phyloP scores from a whole-genome alignment of 2,888 invertebrate species.

The Mylabris sibirica region DNA sequence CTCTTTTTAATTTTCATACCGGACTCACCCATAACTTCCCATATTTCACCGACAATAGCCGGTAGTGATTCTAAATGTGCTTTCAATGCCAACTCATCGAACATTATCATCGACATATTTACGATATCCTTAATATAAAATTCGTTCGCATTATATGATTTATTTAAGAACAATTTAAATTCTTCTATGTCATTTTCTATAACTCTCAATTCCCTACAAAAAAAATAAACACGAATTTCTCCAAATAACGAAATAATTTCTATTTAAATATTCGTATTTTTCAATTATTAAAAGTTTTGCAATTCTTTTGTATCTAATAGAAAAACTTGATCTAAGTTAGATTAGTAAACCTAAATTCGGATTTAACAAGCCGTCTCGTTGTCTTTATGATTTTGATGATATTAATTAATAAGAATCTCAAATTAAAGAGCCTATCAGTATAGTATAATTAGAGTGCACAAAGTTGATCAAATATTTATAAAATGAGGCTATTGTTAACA shows the following conservation, averaged over 20 bases:
- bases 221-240: constrained; percentile 24
- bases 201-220: constrained; percentile 68
- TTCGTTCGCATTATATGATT: constrained; percentile 81
- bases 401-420: too few species aligned
- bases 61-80: constrained; percentile 81
- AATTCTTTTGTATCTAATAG: too few species aligned
- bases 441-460: too few species aligned
- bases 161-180: constrained; percentile 74
- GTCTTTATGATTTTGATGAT: too few species aligned
- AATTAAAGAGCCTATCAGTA: too few species aligned
- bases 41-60: constrained; percentile 81
- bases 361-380: too few species aligned
- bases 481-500: too few species aligned
- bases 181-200: constrained; percentile 77
- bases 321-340: too few species aligned
- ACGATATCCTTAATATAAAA: constrained; percentile 84
- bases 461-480: too few species aligned
- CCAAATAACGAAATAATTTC: not conserved
- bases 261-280: too few species aligned
- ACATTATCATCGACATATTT: constrained; percentile 71
- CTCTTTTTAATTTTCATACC: constrained; percentile 81
- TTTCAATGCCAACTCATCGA: constrained; percentile 80
- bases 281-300: too few species aligned
- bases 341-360: too few species aligned
- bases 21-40: constrained; percentile 87